A percentile compares a stretch with the other conserved stretches of the same genome.
Conservation (phyloP, 2,888 invertebrate genomes). For the Lasius platythorax region DNA sequence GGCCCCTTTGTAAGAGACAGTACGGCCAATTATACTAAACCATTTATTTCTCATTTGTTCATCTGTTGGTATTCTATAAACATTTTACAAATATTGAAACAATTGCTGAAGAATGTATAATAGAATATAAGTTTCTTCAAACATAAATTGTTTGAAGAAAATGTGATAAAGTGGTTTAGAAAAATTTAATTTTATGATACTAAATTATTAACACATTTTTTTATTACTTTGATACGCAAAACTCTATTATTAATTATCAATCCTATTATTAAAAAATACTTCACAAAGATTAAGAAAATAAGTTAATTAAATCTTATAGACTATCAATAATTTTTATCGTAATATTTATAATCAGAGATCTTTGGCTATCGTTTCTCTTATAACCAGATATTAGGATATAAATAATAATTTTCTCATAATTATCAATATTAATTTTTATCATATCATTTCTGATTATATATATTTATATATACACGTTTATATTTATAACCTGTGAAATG, state of each 20-base stretch:
- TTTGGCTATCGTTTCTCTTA: background rate
- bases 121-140: background rate
- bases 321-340: background rate
- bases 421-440: conserved; percentile 5
- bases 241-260: background rate
- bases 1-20: conserved; percentile 6
- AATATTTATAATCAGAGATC: background rate
- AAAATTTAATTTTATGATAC: background rate
- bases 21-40: background rate
- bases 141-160: background rate
- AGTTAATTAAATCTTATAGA: background rate
- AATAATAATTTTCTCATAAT: background rate
- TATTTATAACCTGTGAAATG: conserved; percentile 20
- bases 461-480: background rate
- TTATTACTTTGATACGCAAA: background rate
- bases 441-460: background rate
- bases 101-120: background rate
- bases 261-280: background rate
- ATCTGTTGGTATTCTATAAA: conserved; percentile 13
- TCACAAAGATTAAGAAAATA: background rate
- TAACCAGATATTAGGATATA: background rate
- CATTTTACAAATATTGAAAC: background rate
- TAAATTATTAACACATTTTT: background rate
- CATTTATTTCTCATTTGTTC: conserved; percentile 18
- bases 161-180: background rate